phyloP scores from a whole-genome alignment of 1,140 invertebrate species.

The Drosophila punjabiensis region DNA sequence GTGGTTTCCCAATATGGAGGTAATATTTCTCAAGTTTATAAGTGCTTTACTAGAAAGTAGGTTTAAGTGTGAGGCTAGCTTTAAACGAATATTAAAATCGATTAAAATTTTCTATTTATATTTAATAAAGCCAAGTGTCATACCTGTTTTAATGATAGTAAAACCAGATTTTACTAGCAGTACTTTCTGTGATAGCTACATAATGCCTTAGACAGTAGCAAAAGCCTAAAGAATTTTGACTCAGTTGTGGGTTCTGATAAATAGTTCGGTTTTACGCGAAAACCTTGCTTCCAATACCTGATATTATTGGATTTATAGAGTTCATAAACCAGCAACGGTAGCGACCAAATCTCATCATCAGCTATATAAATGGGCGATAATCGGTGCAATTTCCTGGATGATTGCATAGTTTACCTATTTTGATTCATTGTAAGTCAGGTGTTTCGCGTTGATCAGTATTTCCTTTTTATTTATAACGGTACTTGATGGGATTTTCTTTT shows the following conservation, averaged over 20 bases:
- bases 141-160: neutral
- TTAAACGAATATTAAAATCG: neutral
- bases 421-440: slow-evolving; percentile 32
- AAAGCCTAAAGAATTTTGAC: neutral
- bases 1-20: neutral
- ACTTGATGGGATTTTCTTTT: slow-evolving; percentile 34
- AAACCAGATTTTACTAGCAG: neutral
- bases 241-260: too few relatives aligned
- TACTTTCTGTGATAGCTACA: neutral
- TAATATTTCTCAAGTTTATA: neutral
- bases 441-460: slow-evolving; percentile 4
- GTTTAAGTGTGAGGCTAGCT: neutral
- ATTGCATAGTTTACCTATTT: slow-evolving; percentile 18
- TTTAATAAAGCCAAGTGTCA: too few relatives aligned
- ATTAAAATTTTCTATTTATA: too few relatives aligned
- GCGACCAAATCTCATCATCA: slow-evolving; percentile 1
- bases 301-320: neutral
- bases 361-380: slow-evolving; percentile 7
- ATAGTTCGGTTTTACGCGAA: too few relatives aligned
- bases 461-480: slow-evolving; percentile 25
- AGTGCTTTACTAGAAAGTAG: neutral
- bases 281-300: neutral
- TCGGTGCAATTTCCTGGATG: slow-evolving; percentile 20
- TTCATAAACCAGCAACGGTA: slow-evolving; percentile 7
- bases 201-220: neutral